These are phyloP conservation scores for Micromussa lordhowensis DNA, from an alignment of 92 coral and sea anemone genomes.

Conservation along the genomic window DNA sequence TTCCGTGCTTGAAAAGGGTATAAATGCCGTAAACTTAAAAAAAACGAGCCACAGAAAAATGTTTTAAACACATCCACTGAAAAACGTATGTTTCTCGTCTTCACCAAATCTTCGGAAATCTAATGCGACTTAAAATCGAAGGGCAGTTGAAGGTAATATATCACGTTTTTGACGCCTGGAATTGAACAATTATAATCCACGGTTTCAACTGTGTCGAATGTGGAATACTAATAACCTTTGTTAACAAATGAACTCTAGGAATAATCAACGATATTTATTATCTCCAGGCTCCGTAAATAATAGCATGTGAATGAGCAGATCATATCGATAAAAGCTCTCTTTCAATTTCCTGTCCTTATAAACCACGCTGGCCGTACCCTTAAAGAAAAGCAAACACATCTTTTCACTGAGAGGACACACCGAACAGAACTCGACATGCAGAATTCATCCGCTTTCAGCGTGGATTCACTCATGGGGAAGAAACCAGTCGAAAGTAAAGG, in stretches of 20 bases:
- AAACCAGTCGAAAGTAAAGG: slow-evolving; percentile 59
- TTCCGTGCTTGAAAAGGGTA: slow-evolving; percentile 24
- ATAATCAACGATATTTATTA: slow-evolving; percentile 75
- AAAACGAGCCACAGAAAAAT: neutral
- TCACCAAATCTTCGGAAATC: neutral
- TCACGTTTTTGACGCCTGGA: slow-evolving; percentile 36
- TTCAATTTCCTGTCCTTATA: slow-evolving; percentile 62
- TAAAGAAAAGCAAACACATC: slow-evolving; percentile 16
- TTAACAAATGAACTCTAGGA: slow-evolving; percentile 79
- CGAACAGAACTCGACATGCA: slow-evolving; percentile 22
- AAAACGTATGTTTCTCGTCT: neutral
- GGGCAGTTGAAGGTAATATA: neutral
- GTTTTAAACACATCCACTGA: neutral
- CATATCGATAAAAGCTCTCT: slow-evolving; percentile 59
- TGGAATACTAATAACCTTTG: slow-evolving; percentile 80
- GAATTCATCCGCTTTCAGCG: slow-evolving; percentile 70
- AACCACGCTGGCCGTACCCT: slow-evolving; percentile 21
- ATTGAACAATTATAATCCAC: slow-evolving; percentile 48
- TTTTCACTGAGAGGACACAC: neutral
- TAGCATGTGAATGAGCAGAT: slow-evolving; percentile 58
- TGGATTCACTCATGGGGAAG: slow-evolving; percentile 87
- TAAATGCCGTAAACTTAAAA: slow-evolving; percentile 10
- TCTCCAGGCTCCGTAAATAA: slow-evolving; percentile 58
- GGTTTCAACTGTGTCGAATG: slow-evolving; percentile 45
- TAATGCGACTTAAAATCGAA: neutral